Evolutionary conservation across 2,888 invertebrate species (phyloP).

Genomic region (Aspidapion aeneum): DNA sequence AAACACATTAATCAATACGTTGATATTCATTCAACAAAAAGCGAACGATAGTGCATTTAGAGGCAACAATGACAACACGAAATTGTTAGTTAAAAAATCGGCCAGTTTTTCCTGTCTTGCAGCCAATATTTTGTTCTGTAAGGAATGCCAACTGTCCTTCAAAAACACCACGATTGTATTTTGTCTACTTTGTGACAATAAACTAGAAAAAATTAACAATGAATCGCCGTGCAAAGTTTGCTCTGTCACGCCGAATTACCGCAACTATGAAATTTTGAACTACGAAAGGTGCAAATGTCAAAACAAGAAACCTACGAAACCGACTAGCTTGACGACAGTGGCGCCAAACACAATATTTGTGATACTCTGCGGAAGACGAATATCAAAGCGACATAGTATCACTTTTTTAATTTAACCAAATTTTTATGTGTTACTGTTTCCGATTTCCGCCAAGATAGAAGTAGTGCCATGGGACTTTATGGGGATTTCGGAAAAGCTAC

Average conservation of each 20-base stretch:
- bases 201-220: slow-evolving; percentile 42
- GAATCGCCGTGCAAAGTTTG: slow-evolving; percentile 46
- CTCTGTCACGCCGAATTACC: slow-evolving; percentile 38
- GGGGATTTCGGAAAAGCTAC: no score
- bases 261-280: slow-evolving; percentile 41
- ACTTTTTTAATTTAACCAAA: no score
- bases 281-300: slow-evolving; percentile 43
- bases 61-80: slow-evolving; percentile 5
- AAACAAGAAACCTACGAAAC: no score
- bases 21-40: slow-evolving; percentile 18
- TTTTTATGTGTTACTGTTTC: no score
- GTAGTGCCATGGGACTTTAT: no score
- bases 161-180: slow-evolving; percentile 24
- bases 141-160: slow-evolving; percentile 27
- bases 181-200: slow-evolving; percentile 41
- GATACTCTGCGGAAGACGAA: slow-evolving; percentile 24
- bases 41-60: slow-evolving; percentile 15
- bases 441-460: no score
- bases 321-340: slow-evolving; percentile 40
- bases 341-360: slow-evolving; percentile 38
- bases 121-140: slow-evolving; percentile 23
- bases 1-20: slow-evolving; percentile 32
- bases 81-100: slow-evolving; percentile 19
- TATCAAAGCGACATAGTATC: slow-evolving; percentile 36
- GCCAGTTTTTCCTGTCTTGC: slow-evolving; percentile 29